A percentile compares a stretch with the other conserved stretches of the same genome.
Conservation (phyloP, 2,888 invertebrate genomes). For the Caenorhabditis doughertyi region DNA sequence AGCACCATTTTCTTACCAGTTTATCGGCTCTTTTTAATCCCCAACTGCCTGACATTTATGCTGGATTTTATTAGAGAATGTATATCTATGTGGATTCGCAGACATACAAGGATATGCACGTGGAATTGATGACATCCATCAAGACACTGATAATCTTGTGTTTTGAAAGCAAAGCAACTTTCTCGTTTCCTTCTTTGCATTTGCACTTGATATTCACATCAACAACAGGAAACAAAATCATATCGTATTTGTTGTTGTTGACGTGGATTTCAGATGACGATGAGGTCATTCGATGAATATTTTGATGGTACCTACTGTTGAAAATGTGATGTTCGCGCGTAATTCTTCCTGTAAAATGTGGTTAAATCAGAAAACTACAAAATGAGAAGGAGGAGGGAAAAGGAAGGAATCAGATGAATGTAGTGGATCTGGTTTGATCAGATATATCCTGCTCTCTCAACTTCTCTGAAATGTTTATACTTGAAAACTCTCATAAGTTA, state of each 20-base stretch:
- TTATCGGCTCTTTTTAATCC: constrained; percentile 12
- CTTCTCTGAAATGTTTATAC: neutral
- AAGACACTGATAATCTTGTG: constrained; percentile 23
- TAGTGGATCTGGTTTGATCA: constrained; percentile 32
- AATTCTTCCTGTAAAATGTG: neutral
- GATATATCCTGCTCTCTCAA: neutral
- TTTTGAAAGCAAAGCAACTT: constrained; percentile 25
- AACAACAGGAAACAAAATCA: neutral
- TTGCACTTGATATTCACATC: constrained; percentile 20
- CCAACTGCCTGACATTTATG: constrained; percentile 30
- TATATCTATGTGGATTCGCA: constrained; percentile 24
- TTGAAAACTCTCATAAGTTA: neutral
- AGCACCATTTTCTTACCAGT: neutral
- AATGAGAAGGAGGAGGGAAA: neutral
- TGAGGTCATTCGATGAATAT: constrained; percentile 31
- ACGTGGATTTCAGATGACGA: constrained; percentile 28
- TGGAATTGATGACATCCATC: constrained; percentile 18
- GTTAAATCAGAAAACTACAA: constrained; percentile 23
- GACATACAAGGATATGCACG: constrained; percentile 30
- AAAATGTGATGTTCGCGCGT: constrained; percentile 43
- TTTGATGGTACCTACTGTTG: constrained; percentile 2
- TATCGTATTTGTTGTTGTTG: constrained; percentile 33
- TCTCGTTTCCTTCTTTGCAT: constrained; percentile 20
- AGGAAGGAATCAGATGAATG: neutral
- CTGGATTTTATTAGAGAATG: constrained; percentile 18